Base-by-base conservation (phyloP, 1,140 invertebrate genomes). In the Apis florea region DNA sequence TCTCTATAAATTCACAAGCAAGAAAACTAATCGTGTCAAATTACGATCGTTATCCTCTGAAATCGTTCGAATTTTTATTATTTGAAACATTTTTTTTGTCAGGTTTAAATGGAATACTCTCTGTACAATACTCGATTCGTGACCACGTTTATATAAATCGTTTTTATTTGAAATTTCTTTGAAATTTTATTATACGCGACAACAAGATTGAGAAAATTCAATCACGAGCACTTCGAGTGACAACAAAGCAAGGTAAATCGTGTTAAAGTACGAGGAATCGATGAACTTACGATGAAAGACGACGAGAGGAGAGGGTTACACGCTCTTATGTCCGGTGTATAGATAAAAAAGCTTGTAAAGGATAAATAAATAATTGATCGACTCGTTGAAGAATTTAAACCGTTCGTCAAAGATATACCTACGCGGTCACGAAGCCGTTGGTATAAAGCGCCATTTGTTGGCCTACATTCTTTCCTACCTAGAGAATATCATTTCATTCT, bases 331-430 rank as follows among this genome's bases (percentile, higher is more conserved):
- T 72, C 70, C 21, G 47, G 59, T 31, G 68, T 87, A 85, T 86
- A 86, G 84, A 76, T 69, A 53, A 64, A 40, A n/a, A 61, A n/a
- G 51, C 31, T 21, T 58, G 54, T 49, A 80, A 54, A 71, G 70
- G 70, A 83, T 80, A 70, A 73, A 81, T 87, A 87, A 87, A 87
- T 87, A 85, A 87, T 85, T 83, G 81, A 87, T 87, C 73, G 85
- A 87, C 77, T 71, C 79, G 85, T 71, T 87, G 83, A 85, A 87
- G 81, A 87, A 87, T 87, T 85, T 85, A 87, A 83, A 11, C n/a
- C 61, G 70, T 85, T 75, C 63, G 61, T 24, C 75, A 61, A 71
- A 74, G 79, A 79, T 79, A 61, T 69, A 69, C 31, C 26, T 76
- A 61, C 53, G 58, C 74, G 84, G 74, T 24, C 74, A 51, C 53